phyloP scores from a whole-genome alignment of 1,140 invertebrate genomes.

The Plectrocnemia conspersa region DNA sequence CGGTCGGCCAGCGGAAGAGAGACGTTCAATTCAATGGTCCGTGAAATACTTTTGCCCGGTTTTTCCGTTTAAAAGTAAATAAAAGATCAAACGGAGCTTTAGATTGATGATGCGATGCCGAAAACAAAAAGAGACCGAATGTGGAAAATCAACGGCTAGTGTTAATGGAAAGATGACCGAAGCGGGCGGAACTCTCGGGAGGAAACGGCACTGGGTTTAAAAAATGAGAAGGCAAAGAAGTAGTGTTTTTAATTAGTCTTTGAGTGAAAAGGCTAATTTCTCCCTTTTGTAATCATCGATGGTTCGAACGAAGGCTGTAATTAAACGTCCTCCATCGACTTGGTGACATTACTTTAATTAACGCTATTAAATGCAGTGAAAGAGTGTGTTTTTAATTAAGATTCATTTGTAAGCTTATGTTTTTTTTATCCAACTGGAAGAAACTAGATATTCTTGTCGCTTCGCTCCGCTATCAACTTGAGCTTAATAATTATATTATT shows the following conservation, averaged over 20 bases:
- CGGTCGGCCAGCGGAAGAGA: slow-evolving; percentile 18
- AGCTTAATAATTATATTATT: too few species aligned
- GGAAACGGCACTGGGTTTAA: neutral
- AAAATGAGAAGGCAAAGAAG: neutral
- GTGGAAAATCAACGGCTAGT: neutral
- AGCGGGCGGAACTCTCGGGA: neutral
- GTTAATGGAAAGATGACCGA: neutral
- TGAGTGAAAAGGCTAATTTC: slow-evolving; percentile 14
- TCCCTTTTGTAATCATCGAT: slow-evolving; percentile 8
- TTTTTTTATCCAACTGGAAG: too few species aligned
- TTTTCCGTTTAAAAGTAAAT: slow-evolving; percentile 31
- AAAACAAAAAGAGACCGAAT: slow-evolving; percentile 19
- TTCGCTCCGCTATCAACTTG: too few species aligned
- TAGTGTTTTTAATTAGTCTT: slow-evolving; percentile 16
- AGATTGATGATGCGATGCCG: slow-evolving; percentile 28
- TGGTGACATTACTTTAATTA: too few species aligned
- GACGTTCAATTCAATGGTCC: slow-evolving; percentile 25
- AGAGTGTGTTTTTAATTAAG: too few species aligned
- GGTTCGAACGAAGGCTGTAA: slow-evolving; percentile 9
- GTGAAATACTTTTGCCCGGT: slow-evolving; percentile 19
- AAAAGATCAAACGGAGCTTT: slow-evolving; percentile 25
- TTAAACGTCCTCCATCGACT: slow-evolving; percentile 9
- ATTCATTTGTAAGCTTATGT: too few species aligned
- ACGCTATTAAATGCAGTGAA: too few species aligned
- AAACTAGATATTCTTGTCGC: too few species aligned